A percentile compares a stretch with the other conserved stretches of the same genome.
Conservation (phyloP, 2,797 vertebrate genomes). For the Emydoidea blandingii region DNA sequence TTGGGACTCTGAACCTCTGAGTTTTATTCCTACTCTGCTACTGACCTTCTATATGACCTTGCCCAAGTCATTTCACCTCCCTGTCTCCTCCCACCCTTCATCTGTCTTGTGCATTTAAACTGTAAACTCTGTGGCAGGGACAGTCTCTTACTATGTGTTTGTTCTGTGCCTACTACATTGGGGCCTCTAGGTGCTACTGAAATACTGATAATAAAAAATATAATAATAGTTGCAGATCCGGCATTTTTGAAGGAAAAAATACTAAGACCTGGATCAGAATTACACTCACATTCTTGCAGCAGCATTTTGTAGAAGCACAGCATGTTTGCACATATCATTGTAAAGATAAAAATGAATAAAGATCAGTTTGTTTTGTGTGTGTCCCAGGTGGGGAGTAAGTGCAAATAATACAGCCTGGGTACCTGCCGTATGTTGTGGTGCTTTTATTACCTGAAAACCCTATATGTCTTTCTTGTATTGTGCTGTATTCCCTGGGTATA, state of each 20-base stretch:
- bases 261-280: conserved; percentile 23
- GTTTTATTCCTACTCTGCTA: background rate
- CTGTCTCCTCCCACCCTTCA: background rate
- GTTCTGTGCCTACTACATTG: background rate
- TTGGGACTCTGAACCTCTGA: background rate
- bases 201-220: background rate
- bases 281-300: background rate
- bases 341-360: conserved; percentile 41
- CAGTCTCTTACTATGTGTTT: background rate
- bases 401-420: conserved; percentile 4
- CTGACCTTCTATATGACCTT: background rate
- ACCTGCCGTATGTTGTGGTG: background rate
- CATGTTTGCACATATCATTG: background rate
- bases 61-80: background rate
- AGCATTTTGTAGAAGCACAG: background rate
- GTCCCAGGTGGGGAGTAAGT: background rate
- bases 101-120: background rate
- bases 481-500: background rate
- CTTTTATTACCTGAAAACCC: conserved; percentile 13
- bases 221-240: background rate
- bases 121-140: background rate
- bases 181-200: background rate
- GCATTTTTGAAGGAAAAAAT: background rate
- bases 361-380: background rate
- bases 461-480: background rate